Evolutionary conservation across 2,113 vertebrate species (phyloP).

Genomic region (Archocentrus centrarchus): DNA sequence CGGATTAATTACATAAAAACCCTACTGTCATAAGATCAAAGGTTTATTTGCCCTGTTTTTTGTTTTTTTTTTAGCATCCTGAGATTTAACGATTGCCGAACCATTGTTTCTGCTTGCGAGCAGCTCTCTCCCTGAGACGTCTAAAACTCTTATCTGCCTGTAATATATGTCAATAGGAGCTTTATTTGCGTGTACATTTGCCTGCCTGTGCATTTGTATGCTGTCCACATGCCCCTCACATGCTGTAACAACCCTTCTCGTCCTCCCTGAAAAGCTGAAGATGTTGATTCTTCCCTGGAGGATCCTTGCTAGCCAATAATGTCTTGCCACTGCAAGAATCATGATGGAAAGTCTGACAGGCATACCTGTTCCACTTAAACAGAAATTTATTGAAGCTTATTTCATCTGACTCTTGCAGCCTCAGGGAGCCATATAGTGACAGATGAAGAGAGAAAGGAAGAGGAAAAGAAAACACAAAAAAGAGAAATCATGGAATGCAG

Average conservation of each 20-base stretch:
- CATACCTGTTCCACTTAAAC: not conserved
- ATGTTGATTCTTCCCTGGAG: slow-evolving; percentile 5
- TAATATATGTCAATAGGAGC: not conserved
- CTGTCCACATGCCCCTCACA: not conserved
- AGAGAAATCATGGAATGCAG: not conserved
- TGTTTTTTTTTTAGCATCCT: not conserved
- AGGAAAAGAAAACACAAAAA: not conserved
- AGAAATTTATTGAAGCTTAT: slow-evolving; percentile 15
- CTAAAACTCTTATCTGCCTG: not conserved
- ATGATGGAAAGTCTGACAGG: slow-evolving; percentile 5
- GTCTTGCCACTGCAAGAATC: not conserved
- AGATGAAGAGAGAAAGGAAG: not conserved
- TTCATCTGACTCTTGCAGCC: not conserved
- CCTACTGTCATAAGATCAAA: not conserved
- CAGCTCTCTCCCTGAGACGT: not conserved
- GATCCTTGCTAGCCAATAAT: not conserved
- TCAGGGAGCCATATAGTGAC: not conserved
- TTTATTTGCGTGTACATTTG: not conserved
- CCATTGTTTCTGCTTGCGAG: not conserved
- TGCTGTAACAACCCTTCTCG: not conserved
- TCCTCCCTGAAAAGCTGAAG: not conserved
- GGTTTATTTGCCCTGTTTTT: not conserved
- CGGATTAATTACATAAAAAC: not conserved
- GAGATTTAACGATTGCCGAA: not conserved
- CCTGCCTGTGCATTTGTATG: not conserved